These are phyloP conservation scores for Dusona sp. DNA, from an alignment of 2,888 invertebrate species.

Conservation along the genomic window DNA sequence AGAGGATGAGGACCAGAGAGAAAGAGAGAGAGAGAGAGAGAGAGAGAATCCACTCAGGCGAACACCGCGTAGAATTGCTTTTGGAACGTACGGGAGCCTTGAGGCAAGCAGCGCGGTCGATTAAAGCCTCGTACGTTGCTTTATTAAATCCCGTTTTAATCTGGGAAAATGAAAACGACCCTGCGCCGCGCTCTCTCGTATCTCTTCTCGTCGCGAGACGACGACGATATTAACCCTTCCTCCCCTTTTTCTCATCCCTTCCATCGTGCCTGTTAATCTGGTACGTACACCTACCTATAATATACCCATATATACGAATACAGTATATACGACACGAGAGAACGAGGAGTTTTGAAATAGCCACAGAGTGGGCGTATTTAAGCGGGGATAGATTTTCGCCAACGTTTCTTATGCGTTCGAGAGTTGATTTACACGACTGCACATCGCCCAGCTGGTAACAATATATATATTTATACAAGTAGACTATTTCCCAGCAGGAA, in stretches of 20 bases:
- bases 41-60: slow-evolving; percentile 50
- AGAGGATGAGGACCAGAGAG: slow-evolving; percentile 32
- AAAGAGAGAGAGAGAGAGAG: neutral
- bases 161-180: slow-evolving; percentile 81
- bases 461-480: neutral
- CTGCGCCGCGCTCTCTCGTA: slow-evolving; percentile 49
- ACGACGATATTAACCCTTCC: slow-evolving; percentile 61
- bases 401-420: slow-evolving; percentile 61
- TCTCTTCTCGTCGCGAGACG: slow-evolving; percentile 58
- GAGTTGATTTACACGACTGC: slow-evolving; percentile 67
- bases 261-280: slow-evolving; percentile 57
- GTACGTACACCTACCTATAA: slow-evolving; percentile 21
- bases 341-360: slow-evolving; percentile 47
- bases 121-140: slow-evolving; percentile 82
- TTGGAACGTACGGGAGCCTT: slow-evolving; percentile 69
- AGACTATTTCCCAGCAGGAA: slow-evolving; percentile 54
- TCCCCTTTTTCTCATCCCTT: slow-evolving; percentile 31
- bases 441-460: slow-evolving; percentile 16
- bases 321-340: slow-evolving; percentile 3
- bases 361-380: slow-evolving; percentile 61
- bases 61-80: slow-evolving; percentile 64
- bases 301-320: neutral
- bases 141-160: slow-evolving; percentile 83
- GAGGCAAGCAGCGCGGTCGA: slow-evolving; percentile 77
- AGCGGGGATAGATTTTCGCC: slow-evolving; percentile 51